These are phyloP conservation scores for Pocillopora verrucosa DNA, from an alignment of 64 coral and sea anemone species.

Conservation along the genomic window DNA sequence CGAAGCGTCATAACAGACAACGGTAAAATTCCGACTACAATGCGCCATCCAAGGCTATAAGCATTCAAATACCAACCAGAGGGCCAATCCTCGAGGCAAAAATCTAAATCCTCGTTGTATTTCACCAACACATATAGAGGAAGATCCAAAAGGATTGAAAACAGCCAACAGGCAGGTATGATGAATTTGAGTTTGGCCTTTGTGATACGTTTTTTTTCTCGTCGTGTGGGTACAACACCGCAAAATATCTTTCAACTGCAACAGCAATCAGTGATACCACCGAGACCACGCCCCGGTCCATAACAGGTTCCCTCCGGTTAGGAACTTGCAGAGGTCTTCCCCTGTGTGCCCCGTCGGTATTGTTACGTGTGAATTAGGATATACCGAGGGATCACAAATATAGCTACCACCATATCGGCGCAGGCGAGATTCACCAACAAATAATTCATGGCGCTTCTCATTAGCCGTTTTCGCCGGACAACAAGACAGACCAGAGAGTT, in stretches of 20 bases:
- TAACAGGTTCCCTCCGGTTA: conserved; percentile 53
- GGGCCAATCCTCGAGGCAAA: conserved; percentile 32
- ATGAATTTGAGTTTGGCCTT: conserved; percentile 48
- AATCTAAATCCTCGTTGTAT: too few species aligned
- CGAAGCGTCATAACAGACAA: conserved; percentile 27
- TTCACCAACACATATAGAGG: conserved; percentile 15
- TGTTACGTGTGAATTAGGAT: conserved; percentile 35
- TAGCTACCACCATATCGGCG: conserved; percentile 49
- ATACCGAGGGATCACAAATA: conserved; percentile 53
- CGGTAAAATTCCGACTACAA: conserved; percentile 42
- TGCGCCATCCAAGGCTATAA: conserved; percentile 25
- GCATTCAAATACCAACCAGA: conserved; percentile 26
- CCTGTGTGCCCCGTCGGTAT: conserved; percentile 20
- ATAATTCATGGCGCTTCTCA: conserved; percentile 64
- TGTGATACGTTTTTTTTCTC: conserved; percentile 27
- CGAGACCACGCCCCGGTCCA: conserved; percentile 56
- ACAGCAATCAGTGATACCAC: conserved; percentile 48
- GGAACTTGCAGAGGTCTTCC: conserved; percentile 42
- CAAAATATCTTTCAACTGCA: conserved; percentile 55
- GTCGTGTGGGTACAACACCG: conserved; percentile 30
- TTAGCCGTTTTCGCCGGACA: conserved; percentile 9
- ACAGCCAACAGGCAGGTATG: conserved; percentile 53
- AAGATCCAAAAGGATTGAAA: conserved; percentile 41
- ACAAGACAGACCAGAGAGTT: conserved; percentile 50
- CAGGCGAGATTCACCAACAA: conserved; percentile 54